Conservation (phyloP, 2,888 invertebrate genomes). For the Scelioninae gen. 2 region DNA sequence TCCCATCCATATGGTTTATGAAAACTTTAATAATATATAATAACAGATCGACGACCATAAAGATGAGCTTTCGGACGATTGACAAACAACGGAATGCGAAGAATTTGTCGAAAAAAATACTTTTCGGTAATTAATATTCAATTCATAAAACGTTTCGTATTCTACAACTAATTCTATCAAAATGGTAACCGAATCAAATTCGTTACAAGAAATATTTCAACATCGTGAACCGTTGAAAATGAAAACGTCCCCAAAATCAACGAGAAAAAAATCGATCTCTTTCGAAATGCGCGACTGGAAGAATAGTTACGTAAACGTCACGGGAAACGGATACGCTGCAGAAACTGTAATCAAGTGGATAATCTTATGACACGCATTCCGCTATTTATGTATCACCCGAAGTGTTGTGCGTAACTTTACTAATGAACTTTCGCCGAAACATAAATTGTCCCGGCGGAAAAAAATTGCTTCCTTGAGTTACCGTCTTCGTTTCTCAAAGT, state of each 20-base stretch:
- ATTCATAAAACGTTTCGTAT: conserved; percentile 27
- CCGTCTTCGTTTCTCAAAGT: not conserved
- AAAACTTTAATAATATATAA: conserved; percentile 1
- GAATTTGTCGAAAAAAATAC: conserved; percentile 29
- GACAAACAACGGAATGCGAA: conserved; percentile 13
- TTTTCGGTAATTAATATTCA: conserved; percentile 33
- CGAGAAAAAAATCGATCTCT: not conserved
- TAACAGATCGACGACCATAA: conserved; percentile 10
- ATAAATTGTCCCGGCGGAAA: conserved; percentile 36
- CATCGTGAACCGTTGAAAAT: no score
- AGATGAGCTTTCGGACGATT: conserved; percentile 11
- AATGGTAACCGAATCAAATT: no score
- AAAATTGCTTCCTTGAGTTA: conserved; percentile 32
- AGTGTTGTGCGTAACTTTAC: conserved; percentile 32
- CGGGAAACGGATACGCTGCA: conserved; percentile 15
- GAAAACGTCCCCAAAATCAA: not conserved
- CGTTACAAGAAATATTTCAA: conserved; percentile 15
- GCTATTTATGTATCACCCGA: conserved; percentile 41
- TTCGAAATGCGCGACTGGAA: not conserved
- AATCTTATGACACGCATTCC: conserved; percentile 42
- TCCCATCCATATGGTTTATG: no score
- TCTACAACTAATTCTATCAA: no score
- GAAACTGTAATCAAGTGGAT: conserved; percentile 27
- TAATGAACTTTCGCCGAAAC: conserved; percentile 48
- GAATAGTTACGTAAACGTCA: conserved; percentile 24